These are phyloP conservation scores for Eustalomyia histrio DNA, from an alignment of 2,888 invertebrate genomes.

Conservation along the genomic window DNA sequence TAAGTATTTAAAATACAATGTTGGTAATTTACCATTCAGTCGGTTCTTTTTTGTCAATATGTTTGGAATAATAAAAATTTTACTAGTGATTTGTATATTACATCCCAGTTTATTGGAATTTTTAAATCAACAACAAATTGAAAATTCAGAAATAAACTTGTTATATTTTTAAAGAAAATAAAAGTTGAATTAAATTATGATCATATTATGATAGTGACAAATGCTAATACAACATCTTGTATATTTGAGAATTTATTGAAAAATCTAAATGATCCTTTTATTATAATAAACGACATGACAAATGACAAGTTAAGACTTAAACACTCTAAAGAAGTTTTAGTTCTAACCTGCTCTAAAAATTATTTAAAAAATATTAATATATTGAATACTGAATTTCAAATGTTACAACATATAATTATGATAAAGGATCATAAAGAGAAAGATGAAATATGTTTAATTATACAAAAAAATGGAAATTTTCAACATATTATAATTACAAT, in stretches of 20 bases:
- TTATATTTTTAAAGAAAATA: conserved; percentile 4
- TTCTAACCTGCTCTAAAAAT: conserved; percentile 23
- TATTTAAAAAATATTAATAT: conserved; percentile 25
- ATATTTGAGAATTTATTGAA: conserved; percentile 17
- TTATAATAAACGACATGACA: background rate
- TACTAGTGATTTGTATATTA: background rate
- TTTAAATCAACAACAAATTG: background rate
- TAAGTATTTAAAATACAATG: too few species aligned
- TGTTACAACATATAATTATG: conserved; percentile 42
- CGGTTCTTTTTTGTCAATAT: background rate
- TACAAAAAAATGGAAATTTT: background rate
- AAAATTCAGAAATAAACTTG: conserved; percentile 5
- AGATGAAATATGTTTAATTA: background rate
- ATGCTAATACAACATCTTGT: background rate
- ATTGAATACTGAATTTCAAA: conserved; percentile 15
- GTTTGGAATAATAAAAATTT: background rate
- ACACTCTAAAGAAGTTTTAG: conserved; percentile 28
- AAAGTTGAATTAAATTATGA: conserved; percentile 18
- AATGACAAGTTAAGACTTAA: background rate
- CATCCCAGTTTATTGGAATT: background rate
- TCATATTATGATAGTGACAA: conserved; percentile 25
- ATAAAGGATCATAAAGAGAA: background rate
- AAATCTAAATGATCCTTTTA: conserved; percentile 7
- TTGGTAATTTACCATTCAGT: background rate
- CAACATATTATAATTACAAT: background rate